Evolutionary conservation across 2,888 invertebrate genomes (phyloP), one percentile per base, ranked within the genome.

Genomic region (Coelinius sp.): DNA sequence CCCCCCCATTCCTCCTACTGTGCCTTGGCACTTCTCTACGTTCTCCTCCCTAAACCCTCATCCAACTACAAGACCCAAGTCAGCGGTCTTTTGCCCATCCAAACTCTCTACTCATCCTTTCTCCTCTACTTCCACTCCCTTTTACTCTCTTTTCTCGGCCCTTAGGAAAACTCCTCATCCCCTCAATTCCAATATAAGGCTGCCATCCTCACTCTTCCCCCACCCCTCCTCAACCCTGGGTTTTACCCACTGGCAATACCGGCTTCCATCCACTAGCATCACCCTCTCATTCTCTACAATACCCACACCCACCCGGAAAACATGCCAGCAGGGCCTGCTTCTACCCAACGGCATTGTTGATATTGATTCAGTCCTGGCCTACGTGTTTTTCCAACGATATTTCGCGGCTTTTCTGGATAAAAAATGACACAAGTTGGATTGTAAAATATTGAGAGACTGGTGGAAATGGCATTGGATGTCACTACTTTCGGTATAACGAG

Each of bases 111-210:
- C 59, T 62, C 65, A 52, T 63, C 70, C 68, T n/a, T n/a, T n/a
- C n/a, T n/a, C n/a, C 49, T 14, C 62, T 49, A 49, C 68, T 68
- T 59, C 70, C 53, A 70, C 31, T 56, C 75, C 71, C 70, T 65
- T 65, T 64, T 63, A 6, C 69, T 70, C 73, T 71, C 41, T 41
- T 73, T 73, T 75, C 73, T 78, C 79, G 81, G 79, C 85, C 84
- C 84, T 85, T 84, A 83, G 82, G 82, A 84, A 84, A 84, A 83
- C 83, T 83, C 81, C 71, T 73, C 79, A 77, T 82, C 77, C 53
- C 81, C 81, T 70, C 81, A 77, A 79, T 85, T 82, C 84, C 85
- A 83, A 85, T 85, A 63, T 59, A 85, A 84, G 83, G 83, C 85
- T 81, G 80, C 83, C 80, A 78, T 78, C 41, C 53, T 38, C 41